Percentiles rank a stretch among this genome's conserved stretches.
These are phyloP conservation scores for Drosophila kambysellisi DNA, from an alignment of 2,888 invertebrate genomes.

Conservation along the genomic window DNA sequence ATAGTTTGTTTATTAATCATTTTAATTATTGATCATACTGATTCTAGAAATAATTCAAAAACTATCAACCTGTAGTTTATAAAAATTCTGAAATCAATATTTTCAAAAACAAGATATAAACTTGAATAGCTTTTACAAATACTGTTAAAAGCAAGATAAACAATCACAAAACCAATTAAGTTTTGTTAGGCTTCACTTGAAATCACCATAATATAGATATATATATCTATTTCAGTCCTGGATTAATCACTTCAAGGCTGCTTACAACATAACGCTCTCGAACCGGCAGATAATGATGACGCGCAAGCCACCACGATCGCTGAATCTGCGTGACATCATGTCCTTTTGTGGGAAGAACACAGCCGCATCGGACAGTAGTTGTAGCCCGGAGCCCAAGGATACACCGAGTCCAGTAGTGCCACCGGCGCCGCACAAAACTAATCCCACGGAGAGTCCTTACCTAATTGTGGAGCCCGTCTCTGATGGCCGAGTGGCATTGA, in stretches of 20 bases:
- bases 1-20: background rate
- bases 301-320: constrained; percentile 71
- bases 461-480: constrained; percentile 3
- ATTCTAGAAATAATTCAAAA: background rate
- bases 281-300: constrained; percentile 77
- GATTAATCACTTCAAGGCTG: constrained; percentile 81
- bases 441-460: background rate
- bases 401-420: background rate
- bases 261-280: constrained; percentile 76
- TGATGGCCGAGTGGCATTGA: constrained; percentile 9
- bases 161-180: background rate
- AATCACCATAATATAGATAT: background rate
- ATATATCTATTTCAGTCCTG: constrained; percentile 51
- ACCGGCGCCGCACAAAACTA: background rate
- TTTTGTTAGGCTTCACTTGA: background rate
- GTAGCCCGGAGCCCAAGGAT: constrained; percentile 12
- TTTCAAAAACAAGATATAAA: background rate
- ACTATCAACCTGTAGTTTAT: no score
- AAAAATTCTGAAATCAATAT: no score
- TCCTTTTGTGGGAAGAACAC: constrained; percentile 73
- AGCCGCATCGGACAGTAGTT: constrained; percentile 22
- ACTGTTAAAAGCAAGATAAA: background rate
- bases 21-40: background rate
- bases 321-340: constrained; percentile 81
- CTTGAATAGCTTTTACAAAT: background rate